Evolutionary conservation across 2,888 invertebrate genomes (phyloP).

Genomic region (Epicampocera succincta): DNA sequence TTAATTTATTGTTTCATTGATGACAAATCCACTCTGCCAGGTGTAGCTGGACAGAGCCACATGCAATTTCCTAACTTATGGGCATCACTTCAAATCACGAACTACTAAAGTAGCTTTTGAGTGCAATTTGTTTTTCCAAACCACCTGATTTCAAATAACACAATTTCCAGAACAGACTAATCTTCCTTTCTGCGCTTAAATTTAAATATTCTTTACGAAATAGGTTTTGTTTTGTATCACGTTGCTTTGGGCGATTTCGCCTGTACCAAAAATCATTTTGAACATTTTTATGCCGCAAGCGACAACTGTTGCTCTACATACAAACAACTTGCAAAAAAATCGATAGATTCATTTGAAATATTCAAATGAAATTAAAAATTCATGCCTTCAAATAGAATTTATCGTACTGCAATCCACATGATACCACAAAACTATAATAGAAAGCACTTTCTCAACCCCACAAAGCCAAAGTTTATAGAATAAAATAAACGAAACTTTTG

Average conservation of each 20-base stretch:
- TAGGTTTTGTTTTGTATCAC: too few species aligned
- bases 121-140: too few species aligned
- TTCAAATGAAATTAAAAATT: constrained; percentile 22
- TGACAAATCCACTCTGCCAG: too few species aligned
- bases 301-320: constrained; percentile 51
- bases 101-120: too few species aligned
- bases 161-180: too few species aligned
- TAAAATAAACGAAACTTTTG: background rate
- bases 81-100: too few species aligned
- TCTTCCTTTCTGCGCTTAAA: too few species aligned
- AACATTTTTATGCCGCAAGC: background rate
- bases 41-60: too few species aligned
- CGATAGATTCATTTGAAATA: constrained; percentile 23
- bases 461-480: background rate
- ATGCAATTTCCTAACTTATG: too few species aligned
- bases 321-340: constrained; percentile 6
- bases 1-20: too few species aligned
- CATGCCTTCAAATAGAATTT: constrained; percentile 28
- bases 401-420: constrained; percentile 32
- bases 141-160: too few species aligned
- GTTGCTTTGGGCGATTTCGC: background rate
- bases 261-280: background rate
- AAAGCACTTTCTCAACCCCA: background rate
- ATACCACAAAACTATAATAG: background rate
- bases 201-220: too few species aligned